Evolutionary conservation across 2,797 vertebrate species (phyloP).

Genomic region (Thripadectes ignobilis): DNA sequence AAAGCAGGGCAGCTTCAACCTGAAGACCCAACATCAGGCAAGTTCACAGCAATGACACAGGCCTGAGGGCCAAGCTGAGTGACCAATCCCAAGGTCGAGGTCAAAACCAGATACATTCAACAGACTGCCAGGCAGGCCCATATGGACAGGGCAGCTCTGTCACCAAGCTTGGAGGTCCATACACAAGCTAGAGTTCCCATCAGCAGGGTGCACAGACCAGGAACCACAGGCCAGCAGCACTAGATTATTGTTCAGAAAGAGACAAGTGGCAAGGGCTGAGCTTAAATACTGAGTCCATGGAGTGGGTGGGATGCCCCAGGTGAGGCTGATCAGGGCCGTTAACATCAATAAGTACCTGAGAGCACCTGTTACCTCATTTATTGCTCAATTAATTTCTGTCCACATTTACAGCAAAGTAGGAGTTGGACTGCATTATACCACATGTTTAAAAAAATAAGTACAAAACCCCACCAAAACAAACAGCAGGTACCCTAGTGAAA

Average conservation of each 20-base stretch:
- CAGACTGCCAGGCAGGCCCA: accelerated
- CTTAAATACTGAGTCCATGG: neutral
- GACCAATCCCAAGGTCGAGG: accelerated
- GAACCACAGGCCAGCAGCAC: accelerated
- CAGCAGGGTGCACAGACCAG: accelerated
- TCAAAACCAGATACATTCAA: neutral
- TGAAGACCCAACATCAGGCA: neutral
- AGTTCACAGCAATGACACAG: accelerated
- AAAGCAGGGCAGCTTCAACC: neutral
- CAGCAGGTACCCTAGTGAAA: neutral
- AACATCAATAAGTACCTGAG: neutral
- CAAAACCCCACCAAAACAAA: neutral
- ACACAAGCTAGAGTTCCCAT: accelerated
- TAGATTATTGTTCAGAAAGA: accelerated
- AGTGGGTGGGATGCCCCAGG: neutral
- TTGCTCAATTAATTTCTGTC: neutral
- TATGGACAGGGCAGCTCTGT: accelerated
- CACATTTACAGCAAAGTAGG: neutral
- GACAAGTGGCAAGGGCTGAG: accelerated
- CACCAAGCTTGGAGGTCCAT: neutral
- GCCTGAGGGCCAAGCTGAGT: neutral
- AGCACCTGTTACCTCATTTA: neutral
- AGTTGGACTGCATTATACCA: neutral
- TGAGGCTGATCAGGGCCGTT: neutral
- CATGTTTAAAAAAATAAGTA: neutral